Evolutionary conservation across 2,113 vertebrate species (phyloP).

Genomic region (pig (Sus scrofa)): DNA sequence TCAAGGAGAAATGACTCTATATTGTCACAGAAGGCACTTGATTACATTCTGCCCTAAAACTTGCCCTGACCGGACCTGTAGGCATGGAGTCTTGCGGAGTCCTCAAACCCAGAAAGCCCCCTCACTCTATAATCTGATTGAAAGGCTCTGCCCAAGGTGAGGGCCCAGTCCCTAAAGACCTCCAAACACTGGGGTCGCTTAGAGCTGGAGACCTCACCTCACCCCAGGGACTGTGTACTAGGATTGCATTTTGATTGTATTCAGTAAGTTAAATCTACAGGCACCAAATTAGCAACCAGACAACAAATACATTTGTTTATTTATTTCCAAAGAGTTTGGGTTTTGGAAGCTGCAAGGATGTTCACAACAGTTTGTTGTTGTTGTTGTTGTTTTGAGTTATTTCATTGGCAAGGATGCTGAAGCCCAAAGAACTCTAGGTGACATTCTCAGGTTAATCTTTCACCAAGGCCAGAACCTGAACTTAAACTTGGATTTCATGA

Average conservation of each 20-base stretch:
- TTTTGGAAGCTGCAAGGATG: not conserved
- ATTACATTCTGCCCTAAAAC: not conserved
- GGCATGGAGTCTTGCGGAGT: fast-evolving
- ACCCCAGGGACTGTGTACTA: not conserved
- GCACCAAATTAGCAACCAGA: not conserved
- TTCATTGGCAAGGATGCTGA: not conserved
- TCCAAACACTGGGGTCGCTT: not conserved
- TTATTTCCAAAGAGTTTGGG: not conserved
- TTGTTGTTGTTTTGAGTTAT: not conserved
- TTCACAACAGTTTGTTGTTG: not conserved
- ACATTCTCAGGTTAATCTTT: conserved; percentile 2
- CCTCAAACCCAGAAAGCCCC: not conserved
- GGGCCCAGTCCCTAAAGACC: not conserved
- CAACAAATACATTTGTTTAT: not conserved
- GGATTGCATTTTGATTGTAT: not conserved
- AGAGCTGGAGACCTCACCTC: not conserved
- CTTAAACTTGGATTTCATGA: not conserved
- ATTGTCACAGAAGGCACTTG: not conserved
- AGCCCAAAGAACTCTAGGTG: not conserved
- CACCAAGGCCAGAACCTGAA: not conserved
- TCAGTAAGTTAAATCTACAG: not conserved
- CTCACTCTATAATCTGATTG: not conserved
- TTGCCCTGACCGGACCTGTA: not conserved
- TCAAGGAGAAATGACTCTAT: not conserved
- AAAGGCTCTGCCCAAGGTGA: not conserved